Conservation (phyloP, 2,888 invertebrate genomes). For the Tromatobia lineatoria region DNA sequence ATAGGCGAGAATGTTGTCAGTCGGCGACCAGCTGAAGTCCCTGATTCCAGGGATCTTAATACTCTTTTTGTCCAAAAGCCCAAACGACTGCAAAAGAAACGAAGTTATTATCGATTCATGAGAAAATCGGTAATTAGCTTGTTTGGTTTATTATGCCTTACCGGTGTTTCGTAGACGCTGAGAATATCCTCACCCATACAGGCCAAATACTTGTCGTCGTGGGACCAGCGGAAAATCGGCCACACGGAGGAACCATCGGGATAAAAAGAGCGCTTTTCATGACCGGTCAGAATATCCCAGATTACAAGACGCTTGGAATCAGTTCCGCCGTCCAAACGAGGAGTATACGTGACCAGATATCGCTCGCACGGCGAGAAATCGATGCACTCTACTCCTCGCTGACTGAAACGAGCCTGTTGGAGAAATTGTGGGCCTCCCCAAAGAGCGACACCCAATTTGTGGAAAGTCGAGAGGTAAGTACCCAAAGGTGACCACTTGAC, state of each 20-base stretch:
- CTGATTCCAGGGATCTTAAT: constrained; percentile 96
- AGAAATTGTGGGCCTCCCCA: constrained; percentile 98
- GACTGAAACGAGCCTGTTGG: constrained; percentile 96
- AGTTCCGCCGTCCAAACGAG: constrained; percentile 89
- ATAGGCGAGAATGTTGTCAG: constrained; percentile 97
- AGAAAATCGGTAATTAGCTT: background rate
- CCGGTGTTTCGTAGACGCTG: constrained; percentile 98
- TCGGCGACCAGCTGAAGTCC: constrained; percentile 99
- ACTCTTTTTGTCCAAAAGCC: constrained; percentile 96
- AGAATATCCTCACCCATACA: constrained; percentile 93
- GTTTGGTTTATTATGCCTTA: constrained; percentile 82
- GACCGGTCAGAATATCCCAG: constrained; percentile 98
- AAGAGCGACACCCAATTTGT: constrained; percentile 97
- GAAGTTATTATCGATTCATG: constrained; percentile 10
- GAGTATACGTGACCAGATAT: constrained; percentile 97
- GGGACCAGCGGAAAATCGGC: constrained; percentile 99
- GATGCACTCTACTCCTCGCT: constrained; percentile 96
- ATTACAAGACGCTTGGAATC: constrained; percentile 95
- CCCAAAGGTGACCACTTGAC: constrained; percentile 99
- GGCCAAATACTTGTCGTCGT: constrained; percentile 98
- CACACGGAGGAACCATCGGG: constrained; percentile 94
- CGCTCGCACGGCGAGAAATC: constrained; percentile 99
- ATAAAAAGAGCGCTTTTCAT: constrained; percentile 96
- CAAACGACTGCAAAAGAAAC: constrained; percentile 90
- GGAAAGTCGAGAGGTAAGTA: constrained; percentile 98